Conservation (phyloP, 2,113 vertebrate species). For the Amphiprion percula region DNA sequence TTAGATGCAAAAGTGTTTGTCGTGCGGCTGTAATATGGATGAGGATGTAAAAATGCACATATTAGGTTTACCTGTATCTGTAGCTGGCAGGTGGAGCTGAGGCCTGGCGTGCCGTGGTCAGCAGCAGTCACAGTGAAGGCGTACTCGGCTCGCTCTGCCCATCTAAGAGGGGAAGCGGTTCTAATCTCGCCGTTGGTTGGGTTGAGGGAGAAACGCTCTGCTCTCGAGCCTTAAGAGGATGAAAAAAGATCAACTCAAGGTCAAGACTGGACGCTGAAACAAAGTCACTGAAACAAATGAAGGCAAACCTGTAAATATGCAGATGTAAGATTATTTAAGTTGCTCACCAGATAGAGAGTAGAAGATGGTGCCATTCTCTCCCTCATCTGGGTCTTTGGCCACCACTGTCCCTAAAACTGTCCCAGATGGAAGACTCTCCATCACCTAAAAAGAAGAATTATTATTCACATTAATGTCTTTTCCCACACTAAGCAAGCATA, state of each 20-base stretch:
- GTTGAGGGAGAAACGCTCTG: conserved; percentile 92
- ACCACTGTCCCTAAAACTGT: conserved; percentile 89
- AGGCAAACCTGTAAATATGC: background rate
- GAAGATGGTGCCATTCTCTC: conserved; percentile 93
- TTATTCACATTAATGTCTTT: background rate
- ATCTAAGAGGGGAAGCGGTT: conserved; percentile 85
- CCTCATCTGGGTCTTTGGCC: conserved; percentile 95
- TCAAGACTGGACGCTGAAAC: background rate
- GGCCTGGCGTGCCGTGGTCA: conserved; percentile 86
- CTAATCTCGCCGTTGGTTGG: conserved; percentile 88
- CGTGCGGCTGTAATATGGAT: background rate
- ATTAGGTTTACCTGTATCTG: conserved; percentile 87
- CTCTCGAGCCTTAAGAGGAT: conserved; percentile 88
- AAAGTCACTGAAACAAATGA: background rate
- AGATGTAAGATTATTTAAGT: background rate
- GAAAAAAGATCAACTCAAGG: conserved; percentile 11
- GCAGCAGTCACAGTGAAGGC: conserved; percentile 87
- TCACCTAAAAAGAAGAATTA: conserved; percentile 84
- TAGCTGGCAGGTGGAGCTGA: conserved; percentile 87
- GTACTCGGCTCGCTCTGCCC: conserved; percentile 89
- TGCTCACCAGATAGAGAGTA: conserved; percentile 90
- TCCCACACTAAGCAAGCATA: no score
- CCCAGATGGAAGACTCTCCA: conserved; percentile 90
- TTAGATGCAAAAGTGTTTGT: background rate
- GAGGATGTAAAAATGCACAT: background rate